Base-by-base conservation (phyloP, 2,888 invertebrate genomes). In the Eilema depressum region DNA sequence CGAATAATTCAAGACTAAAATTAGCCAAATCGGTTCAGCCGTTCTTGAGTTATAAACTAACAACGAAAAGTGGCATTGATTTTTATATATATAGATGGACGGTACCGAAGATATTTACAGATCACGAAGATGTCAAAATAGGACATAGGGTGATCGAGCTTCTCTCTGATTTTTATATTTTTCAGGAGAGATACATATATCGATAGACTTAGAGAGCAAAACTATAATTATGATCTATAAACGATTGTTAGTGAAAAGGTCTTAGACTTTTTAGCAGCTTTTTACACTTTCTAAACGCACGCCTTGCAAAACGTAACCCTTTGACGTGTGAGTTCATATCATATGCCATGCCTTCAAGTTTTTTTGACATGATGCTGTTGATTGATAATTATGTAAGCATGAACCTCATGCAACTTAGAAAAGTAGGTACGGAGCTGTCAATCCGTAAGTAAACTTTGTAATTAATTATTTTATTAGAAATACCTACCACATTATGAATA, bases 271-370 rank as follows among this genome's bases (percentile, higher is more conserved):
- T 47, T 47, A 47, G 47, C 47, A 47, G 47, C 20, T 47, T 47
- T 17, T 53, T 53, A 53, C n/a, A 53, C 53, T 53, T 53, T 53
- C 53, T 53, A 53, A 53, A 53, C 26, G 28, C 14, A 28, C 74
- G 62, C 68, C 60, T 68, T 75, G 74, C 53, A 81, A 75, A 81
- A 74, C 75, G 75, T 78, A 77, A 72, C 76, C 78, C 80, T 78
- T 81, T 76, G 72, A 73, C 63, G 71, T 59, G 56, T 56, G 75
- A 73, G 70, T 74, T 76, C 74, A 75, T 75, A 41, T 74, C 68
- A 65, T 64, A 71, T 69, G 69, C 68, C 60, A 71, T 59, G 69
- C 68, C 30, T 57, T 63, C 64, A 66, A 75, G 4, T 73, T 76
- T 62, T 63, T 69, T 64, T 72, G 68, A 80, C 68, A 66, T 17